These are phyloP conservation scores for Gobio gobio DNA, from an alignment of 2,113 vertebrate species.

Conservation along the genomic window DNA sequence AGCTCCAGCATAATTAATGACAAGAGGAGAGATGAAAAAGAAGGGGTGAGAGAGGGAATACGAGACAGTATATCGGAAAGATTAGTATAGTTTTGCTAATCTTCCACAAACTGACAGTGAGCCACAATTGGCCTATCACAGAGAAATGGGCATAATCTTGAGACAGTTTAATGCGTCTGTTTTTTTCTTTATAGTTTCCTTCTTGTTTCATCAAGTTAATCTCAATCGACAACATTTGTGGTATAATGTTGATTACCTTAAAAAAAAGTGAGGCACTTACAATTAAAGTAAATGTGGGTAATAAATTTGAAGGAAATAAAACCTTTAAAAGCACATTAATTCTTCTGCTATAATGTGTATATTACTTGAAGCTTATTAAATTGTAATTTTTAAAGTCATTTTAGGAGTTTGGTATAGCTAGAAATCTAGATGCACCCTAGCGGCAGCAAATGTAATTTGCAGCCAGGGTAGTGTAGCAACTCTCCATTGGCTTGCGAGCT, in stretches of 20 bases:
- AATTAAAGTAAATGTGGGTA: background rate
- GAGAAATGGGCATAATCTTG: slow-evolving; percentile 32
- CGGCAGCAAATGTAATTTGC: too few relatives aligned
- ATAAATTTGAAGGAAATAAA: background rate
- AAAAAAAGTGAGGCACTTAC: background rate
- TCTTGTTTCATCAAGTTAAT: slow-evolving; percentile 11
- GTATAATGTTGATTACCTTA: background rate
- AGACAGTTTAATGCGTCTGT: background rate
- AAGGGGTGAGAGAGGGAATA: background rate
- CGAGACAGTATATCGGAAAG: slow-evolving; percentile 42
- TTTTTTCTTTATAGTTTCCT: slow-evolving; percentile 13
- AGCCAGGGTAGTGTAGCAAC: too few relatives aligned
- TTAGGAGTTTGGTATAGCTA: too few relatives aligned
- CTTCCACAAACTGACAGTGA: slow-evolving; percentile 25
- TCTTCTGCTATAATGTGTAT: background rate
- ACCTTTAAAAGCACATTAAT: background rate
- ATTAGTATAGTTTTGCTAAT: slow-evolving; percentile 37
- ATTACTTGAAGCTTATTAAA: background rate
- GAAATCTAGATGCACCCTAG: too few relatives aligned
- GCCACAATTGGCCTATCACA: slow-evolving; percentile 4
- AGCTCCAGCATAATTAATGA: slow-evolving; percentile 23
- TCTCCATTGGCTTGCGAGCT: too few relatives aligned
- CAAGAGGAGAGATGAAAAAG: slow-evolving; percentile 2
- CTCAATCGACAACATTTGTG: background rate
- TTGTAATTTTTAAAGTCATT: too few relatives aligned